A percentile compares a stretch with the other conserved stretches of the same genome.
phyloP scores from a whole-genome alignment of 92 coral and sea anemone species.

The Plumapathes pennacea region DNA sequence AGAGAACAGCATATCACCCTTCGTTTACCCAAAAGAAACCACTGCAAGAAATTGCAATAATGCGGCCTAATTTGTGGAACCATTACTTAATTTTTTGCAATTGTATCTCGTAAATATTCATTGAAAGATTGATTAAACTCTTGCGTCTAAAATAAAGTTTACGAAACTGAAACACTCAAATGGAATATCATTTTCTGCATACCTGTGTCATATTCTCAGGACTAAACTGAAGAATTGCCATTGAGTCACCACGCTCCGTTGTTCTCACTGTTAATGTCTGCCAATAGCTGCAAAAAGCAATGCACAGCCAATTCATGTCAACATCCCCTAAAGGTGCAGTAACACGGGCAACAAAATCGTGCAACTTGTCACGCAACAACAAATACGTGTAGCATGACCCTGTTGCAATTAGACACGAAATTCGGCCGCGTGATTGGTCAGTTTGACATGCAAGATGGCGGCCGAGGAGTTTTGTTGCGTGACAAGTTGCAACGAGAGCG shows the following conservation, averaged over 20 bases:
- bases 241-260: slow-evolving; percentile 70
- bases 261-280: slow-evolving; percentile 85
- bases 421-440: too few relatives aligned
- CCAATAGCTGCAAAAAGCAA: slow-evolving; percentile 66
- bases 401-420: too few relatives aligned
- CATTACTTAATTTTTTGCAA: too few relatives aligned
- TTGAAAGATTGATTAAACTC: not conserved
- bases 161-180: not conserved
- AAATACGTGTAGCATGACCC: not conserved
- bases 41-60: too few relatives aligned
- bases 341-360: too few relatives aligned
- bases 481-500: too few relatives aligned
- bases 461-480: too few relatives aligned
- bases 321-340: too few relatives aligned
- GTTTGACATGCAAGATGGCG: too few relatives aligned
- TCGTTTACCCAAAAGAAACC: too few relatives aligned
- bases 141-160: not conserved
- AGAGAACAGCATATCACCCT: too few relatives aligned
- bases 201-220: slow-evolving; percentile 86
- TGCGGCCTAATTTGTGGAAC: too few relatives aligned
- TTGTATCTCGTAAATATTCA: not conserved
- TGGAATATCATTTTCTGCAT: not conserved
- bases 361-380: not conserved
- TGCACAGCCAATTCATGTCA: not conserved
- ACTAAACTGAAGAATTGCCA: slow-evolving; percentile 85